Percentiles rank a stretch among this genome's conserved stretches.
Evolutionary conservation across 2,113 vertebrate genomes (phyloP).

Genomic region (Rattus rattus): DNA sequence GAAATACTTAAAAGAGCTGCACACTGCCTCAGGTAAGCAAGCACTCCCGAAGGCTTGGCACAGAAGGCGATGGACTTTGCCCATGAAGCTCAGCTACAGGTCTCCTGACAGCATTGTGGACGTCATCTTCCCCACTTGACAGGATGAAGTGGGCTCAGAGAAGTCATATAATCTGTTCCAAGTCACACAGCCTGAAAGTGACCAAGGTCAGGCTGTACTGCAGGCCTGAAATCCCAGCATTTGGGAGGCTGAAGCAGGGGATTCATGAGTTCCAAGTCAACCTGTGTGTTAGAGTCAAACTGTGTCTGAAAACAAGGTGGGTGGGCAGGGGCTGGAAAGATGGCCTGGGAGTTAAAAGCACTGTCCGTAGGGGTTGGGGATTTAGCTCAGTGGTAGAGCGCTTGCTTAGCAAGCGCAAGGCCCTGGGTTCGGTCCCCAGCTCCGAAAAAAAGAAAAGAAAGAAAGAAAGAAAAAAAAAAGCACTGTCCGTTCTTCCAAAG

Average conservation of each 20-base stretch:
- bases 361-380: too few species aligned
- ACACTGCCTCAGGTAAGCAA: not conserved
- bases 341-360: not conserved
- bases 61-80: accelerated
- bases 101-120: not conserved
- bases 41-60: not conserved
- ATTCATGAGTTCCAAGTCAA: not conserved
- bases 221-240: not conserved
- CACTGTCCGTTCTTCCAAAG: not conserved
- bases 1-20: not conserved
- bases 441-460: too few species aligned
- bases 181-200: not conserved
- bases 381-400: too few species aligned
- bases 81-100: not conserved
- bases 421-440: too few species aligned
- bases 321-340: not conserved
- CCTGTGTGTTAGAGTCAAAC: not conserved
- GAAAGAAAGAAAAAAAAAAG: too few species aligned
- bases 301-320: not conserved
- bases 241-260: not conserved
- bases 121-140: not conserved
- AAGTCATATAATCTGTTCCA: not conserved
- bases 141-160: constrained; percentile 1
- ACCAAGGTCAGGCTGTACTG: not conserved
- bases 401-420: too few species aligned